phyloP scores from a whole-genome alignment of 1,140 invertebrate species.

The Platorchestia sp. region DNA sequence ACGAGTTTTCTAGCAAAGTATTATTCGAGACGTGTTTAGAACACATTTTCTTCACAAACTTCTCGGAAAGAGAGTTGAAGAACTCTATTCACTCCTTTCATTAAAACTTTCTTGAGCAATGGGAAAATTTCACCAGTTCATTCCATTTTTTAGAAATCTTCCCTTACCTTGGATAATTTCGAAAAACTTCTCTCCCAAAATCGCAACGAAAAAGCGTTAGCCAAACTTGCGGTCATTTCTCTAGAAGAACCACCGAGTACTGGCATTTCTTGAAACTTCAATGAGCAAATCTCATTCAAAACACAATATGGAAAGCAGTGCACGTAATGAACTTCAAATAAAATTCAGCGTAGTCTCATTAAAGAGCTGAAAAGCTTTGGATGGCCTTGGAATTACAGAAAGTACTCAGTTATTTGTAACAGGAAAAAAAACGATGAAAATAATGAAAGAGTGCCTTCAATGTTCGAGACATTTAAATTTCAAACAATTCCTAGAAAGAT shows the following conservation, averaged over 20 bases:
- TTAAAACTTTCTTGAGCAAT: background rate
- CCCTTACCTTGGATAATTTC: background rate
- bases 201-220: no score
- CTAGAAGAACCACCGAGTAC: background rate
- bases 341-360: no score
- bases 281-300: background rate
- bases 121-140: background rate
- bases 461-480: background rate
- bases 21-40: background rate
- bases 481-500: background rate
- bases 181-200: background rate
- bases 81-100: background rate
- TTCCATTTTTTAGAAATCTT: background rate
- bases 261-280: background rate
- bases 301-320: background rate
- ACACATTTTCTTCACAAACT: background rate
- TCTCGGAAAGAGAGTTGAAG: no score
- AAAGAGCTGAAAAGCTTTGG: no score
- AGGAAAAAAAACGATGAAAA: background rate
- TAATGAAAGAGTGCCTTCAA: background rate
- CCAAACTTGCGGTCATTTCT: no score
- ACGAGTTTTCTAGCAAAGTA: background rate
- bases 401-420: background rate
- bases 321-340: background rate
- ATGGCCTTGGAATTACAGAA: background rate